Evolutionary conservation across 2,797 vertebrate species (phyloP).

Genomic region (Malurus leucopterus): DNA sequence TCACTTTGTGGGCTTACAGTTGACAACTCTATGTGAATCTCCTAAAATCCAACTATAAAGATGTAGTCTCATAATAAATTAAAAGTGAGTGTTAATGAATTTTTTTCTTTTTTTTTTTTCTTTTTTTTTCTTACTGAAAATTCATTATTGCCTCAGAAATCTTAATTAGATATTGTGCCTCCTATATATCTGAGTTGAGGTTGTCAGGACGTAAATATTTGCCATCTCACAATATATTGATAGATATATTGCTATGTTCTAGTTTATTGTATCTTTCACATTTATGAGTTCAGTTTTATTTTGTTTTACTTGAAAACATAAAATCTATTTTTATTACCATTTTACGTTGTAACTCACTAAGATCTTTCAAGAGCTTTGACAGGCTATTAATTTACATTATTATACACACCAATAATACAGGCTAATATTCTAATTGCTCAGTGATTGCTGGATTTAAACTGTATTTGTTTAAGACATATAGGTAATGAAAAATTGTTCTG

Average conservation of each 20-base stretch:
- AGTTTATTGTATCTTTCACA: background rate
- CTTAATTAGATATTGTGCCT: background rate
- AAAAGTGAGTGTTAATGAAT: background rate
- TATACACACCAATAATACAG: background rate
- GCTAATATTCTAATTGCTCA: background rate
- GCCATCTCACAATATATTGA: background rate
- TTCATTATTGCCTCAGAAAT: background rate
- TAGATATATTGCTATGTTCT: background rate
- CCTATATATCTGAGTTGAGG: background rate
- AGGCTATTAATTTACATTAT: background rate
- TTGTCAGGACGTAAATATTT: background rate
- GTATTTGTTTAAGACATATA: background rate
- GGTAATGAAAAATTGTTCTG: background rate
- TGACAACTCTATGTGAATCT: background rate
- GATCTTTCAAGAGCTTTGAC: background rate
- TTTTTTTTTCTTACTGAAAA: background rate
- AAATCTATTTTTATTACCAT: background rate
- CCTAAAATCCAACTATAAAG: background rate
- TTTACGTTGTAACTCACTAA: background rate
- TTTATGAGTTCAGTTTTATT: background rate
- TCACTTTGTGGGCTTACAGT: background rate
- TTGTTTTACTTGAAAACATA: background rate
- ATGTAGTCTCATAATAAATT: background rate
- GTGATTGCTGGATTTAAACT: background rate
- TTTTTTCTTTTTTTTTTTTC: too few species aligned